A percentile compares a stretch with the other conserved stretches of the same genome.
Conservation (phyloP, 1,140 invertebrate species). For the Lordiphosa collinella region DNA sequence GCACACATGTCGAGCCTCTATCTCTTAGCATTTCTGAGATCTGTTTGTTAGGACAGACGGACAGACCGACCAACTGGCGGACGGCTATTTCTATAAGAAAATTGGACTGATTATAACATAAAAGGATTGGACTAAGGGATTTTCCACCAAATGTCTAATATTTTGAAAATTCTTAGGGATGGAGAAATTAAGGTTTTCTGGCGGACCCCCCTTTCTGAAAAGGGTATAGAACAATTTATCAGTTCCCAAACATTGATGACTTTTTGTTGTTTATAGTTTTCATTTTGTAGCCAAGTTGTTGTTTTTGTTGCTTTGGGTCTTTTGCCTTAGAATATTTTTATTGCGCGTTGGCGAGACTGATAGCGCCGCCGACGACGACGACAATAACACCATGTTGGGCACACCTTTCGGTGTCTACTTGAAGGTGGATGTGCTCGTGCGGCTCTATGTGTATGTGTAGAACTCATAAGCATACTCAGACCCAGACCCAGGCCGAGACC, state of each 20-base stretch:
- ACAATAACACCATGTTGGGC: slow-evolving; percentile 32
- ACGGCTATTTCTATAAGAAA: too few relatives aligned
- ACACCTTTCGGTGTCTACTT: slow-evolving; percentile 43
- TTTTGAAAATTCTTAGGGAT: too few relatives aligned
- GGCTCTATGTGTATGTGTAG: background rate
- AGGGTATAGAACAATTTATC: too few relatives aligned
- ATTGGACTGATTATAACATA: too few relatives aligned
- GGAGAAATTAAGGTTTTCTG: too few relatives aligned
- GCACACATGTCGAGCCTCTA: too few relatives aligned
- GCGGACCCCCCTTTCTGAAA: too few relatives aligned
- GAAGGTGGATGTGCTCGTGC: background rate
- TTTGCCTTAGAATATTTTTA: slow-evolving; percentile 64
- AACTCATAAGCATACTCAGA: slow-evolving; percentile 4
- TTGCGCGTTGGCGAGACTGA: slow-evolving; percentile 63
- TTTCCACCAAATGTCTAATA: too few relatives aligned
- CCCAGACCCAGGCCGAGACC: background rate
- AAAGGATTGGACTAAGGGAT: too few relatives aligned
- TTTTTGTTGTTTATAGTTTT: slow-evolving; percentile 56
- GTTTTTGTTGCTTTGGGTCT: slow-evolving; percentile 16
- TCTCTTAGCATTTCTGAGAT: too few relatives aligned
- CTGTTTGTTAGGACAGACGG: too few relatives aligned
- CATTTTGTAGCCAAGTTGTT: slow-evolving; percentile 20
- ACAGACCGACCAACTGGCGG: too few relatives aligned
- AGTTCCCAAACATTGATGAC: slow-evolving; percentile 23
- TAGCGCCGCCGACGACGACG: slow-evolving; percentile 15